Evolutionary conservation across 2,113 vertebrate species (phyloP).

Genomic region (Mobula hypostoma): DNA sequence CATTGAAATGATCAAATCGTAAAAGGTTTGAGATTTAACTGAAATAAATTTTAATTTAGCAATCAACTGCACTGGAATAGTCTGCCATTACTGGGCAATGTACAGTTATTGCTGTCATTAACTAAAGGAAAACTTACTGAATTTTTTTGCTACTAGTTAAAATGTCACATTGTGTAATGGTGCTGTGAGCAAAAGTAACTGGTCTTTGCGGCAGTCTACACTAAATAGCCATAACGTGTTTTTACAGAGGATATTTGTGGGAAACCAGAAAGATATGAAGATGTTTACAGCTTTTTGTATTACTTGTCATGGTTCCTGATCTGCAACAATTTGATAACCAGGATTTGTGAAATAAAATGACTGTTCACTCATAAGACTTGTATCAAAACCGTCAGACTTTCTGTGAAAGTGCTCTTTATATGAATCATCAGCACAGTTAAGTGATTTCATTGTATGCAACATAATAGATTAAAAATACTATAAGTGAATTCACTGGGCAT

Average conservation of each 20-base stretch:
- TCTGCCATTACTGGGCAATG: background rate
- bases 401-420: conserved; percentile 33
- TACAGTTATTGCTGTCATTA: conserved; percentile 3
- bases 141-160: background rate
- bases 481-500: background rate
- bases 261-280: conserved; percentile 4
- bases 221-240: conserved; percentile 33
- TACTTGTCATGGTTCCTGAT: conserved; percentile 9
- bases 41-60: conserved; percentile 22
- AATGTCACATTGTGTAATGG: background rate
- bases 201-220: background rate
- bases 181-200: background rate
- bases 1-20: background rate
- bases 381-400: conserved; percentile 34
- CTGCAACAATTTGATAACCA: conserved; percentile 19
- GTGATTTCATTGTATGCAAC: conserved; percentile 15
- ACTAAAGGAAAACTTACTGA: background rate
- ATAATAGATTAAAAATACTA: conserved; percentile 30
- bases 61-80: background rate
- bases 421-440: conserved; percentile 4
- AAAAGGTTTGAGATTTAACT: conserved; percentile 20
- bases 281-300: conserved; percentile 36
- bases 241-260: conserved; percentile 26
- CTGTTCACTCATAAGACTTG: conserved; percentile 6
- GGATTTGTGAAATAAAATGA: background rate